These are phyloP conservation scores for Tachysurus vachellii DNA, from an alignment of 2,113 vertebrate species.

Conservation along the genomic window DNA sequence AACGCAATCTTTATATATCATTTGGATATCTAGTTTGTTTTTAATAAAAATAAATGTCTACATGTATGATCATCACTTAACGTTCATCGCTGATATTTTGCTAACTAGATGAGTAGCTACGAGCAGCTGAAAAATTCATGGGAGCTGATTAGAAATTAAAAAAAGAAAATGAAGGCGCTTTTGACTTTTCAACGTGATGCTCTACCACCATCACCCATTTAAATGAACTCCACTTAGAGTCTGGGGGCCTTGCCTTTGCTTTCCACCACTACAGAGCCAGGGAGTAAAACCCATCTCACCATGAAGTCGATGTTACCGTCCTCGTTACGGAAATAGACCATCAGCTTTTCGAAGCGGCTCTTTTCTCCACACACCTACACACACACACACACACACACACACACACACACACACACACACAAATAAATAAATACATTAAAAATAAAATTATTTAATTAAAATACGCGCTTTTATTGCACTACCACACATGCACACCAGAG, in stretches of 20 bases:
- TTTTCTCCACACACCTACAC: slow-evolving; percentile 80
- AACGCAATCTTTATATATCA: not conserved
- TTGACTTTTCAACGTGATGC: not conserved
- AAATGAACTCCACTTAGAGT: not conserved
- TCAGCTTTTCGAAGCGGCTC: slow-evolving; percentile 82
- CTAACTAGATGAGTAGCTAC: not conserved
- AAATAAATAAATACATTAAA: not conserved
- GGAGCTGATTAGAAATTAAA: not conserved
- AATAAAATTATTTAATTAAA: too few species aligned
- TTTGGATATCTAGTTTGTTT: not conserved
- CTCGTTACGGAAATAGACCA: slow-evolving; percentile 90
- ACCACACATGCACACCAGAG: slow-evolving; percentile 47
- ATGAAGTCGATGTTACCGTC: slow-evolving; percentile 94
- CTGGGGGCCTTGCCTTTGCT: not conserved
- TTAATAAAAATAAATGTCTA: not conserved
- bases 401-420: slow-evolving; percentile 4
- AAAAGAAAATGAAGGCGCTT: not conserved
- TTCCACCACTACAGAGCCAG: not conserved
- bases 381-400: slow-evolving; percentile 8
- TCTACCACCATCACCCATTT: not conserved
- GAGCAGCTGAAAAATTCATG: not conserved
- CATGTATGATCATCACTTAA: not conserved
- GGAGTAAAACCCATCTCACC: slow-evolving; percentile 70
- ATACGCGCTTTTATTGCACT: not conserved
- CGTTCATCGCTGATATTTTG: not conserved